phyloP scores from a whole-genome alignment of 2,888 invertebrate genomes.

The Leucoptera coffeella region DNA sequence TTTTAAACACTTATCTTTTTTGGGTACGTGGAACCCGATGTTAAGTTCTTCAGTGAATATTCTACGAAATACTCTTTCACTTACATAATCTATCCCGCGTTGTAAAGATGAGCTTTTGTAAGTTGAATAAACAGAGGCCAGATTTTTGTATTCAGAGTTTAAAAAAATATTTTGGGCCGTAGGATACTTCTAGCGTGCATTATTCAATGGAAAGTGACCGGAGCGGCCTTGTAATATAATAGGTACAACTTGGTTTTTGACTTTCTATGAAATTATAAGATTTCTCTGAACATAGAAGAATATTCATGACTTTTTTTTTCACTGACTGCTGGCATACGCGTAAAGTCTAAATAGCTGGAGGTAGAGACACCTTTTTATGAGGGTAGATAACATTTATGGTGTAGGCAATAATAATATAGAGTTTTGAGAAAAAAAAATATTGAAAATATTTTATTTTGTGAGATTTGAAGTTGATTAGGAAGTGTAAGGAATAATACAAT shows the following conservation, averaged over 20 bases:
- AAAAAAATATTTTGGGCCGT: neutral
- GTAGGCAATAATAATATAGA: constrained; percentile 3
- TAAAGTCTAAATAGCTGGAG: constrained; percentile 2
- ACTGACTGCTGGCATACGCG: constrained; percentile 1
- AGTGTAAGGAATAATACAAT: constrained; percentile 2
- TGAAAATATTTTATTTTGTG: constrained; percentile 1
- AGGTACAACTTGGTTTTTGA: constrained; percentile 1
- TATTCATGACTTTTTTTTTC: constrained; percentile 1
- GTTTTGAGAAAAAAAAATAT: constrained; percentile 1
- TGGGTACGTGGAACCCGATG: constrained; percentile 9
- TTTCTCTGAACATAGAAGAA: constrained; percentile 1
- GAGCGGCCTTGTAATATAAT: neutral
- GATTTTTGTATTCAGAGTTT: constrained; percentile 7
- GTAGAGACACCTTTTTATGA: constrained; percentile 2
- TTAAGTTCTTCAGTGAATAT: constrained; percentile 9
- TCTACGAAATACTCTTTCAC: constrained; percentile 8
- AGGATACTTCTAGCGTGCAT: neutral
- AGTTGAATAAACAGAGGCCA: no score
- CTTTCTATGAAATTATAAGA: constrained; percentile 1
- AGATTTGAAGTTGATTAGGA: constrained; percentile 1
- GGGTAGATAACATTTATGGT: constrained; percentile 2
- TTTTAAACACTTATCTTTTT: constrained; percentile 9
- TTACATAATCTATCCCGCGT: constrained; percentile 7
- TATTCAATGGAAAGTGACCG: constrained; percentile 1
- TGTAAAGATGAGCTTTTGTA: constrained; percentile 7